Base-by-base conservation (phyloP, 2,797 vertebrate species). In the Sebastes matsubarae region DNA sequence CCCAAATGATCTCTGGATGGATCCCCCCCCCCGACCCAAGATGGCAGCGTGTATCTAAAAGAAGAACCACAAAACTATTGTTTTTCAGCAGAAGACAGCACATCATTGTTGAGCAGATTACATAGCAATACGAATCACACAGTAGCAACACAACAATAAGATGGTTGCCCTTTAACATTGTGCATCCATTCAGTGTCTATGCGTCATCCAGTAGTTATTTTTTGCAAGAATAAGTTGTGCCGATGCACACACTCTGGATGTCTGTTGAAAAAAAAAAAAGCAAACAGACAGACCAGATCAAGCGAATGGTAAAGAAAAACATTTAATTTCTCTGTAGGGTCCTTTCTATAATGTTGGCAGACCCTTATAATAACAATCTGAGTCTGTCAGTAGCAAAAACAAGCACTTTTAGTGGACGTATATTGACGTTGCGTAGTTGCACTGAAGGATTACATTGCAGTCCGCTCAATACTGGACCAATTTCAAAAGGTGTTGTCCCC, bases 331-430 rank as follows among this genome's bases (percentile, higher is more conserved):
- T 46, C 42, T 3, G 42, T 46, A 46, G 42, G 16, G 42, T 46
- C 6, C 42, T 46, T 46, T 46, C 42, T 16, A 46, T 46, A 46
- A 46, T 46, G 42, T 46, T 46, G 42, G 14, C 42, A 46, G 6
- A 46, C 42, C 14, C 13, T 38, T 14, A 14, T 38, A 38, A 38
- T 38, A 14, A 14, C 13, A 38, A 38, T 38, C 36, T 38, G 2
- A 36, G 13, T 0, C 13, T 42, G 13, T 0, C 38, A 0, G 38
- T 42, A 0, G 38, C 38, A 0, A 38, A 46, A 18, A 18, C 42
- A 46, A 46, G 42, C 42, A 46, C 42, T 46, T 46, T 46, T 46
- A 46, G 1, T 46, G 42, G 42, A 46, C 42, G 0, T 46, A 46
- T 0, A 18, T 18, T 46, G 42, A 16, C 14, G 0, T 14, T 16